Conservation (phyloP, 2,888 invertebrate species). For the Drosophila lutescens region DNA sequence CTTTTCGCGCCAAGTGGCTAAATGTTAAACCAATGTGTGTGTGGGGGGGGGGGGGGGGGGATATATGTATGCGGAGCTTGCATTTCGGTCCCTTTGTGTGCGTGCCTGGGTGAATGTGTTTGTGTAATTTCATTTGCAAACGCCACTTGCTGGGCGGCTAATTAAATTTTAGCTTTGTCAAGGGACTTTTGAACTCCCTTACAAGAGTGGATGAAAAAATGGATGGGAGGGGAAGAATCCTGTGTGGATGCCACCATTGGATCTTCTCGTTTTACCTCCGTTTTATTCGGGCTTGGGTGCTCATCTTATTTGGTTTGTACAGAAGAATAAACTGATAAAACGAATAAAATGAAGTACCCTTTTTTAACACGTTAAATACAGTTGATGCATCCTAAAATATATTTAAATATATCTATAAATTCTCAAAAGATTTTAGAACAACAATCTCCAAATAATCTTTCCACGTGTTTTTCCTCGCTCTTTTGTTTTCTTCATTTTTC, state of each 20-base stretch:
- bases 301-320: background rate
- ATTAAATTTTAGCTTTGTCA: constrained; percentile 78
- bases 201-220: constrained; percentile 12
- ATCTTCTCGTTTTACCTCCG: background rate
- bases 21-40: constrained; percentile 69
- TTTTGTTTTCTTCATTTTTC: background rate
- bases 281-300: background rate
- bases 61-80: constrained; percentile 13
- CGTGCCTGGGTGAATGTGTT: constrained; percentile 36
- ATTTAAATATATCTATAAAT: no score
- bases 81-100: constrained; percentile 8
- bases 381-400: no score
- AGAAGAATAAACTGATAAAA: background rate
- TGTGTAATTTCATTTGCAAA: constrained; percentile 75
- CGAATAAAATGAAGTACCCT: background rate
- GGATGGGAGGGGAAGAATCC: background rate
- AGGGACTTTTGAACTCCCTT: constrained; percentile 65
- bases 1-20: constrained; percentile 71
- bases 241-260: background rate
- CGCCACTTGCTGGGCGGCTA: constrained; percentile 76
- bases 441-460: background rate
- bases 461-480: background rate
- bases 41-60: constrained; percentile 12
- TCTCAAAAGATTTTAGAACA: no score
- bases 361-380: no score